Base-by-base conservation (phyloP, 2,888 invertebrate species). In the Lissonota sp. region DNA sequence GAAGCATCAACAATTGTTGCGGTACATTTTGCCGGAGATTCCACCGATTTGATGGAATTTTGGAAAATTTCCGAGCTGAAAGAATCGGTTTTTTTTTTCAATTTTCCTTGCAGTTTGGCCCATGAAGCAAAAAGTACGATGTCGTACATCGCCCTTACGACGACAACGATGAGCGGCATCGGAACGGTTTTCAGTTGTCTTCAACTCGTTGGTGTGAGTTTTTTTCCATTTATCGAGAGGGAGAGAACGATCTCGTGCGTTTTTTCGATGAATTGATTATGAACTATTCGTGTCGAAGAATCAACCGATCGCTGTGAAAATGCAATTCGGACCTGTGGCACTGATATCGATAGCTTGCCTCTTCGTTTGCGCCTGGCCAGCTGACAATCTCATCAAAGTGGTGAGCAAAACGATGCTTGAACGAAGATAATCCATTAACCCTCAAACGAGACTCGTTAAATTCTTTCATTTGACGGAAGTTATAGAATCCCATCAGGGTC, bases 121-220 rank as follows among this genome's bases (percentile, higher is more conserved):
- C 46, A 67, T 10, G 42, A 80, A 42, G 67, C 67, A 5, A 71
- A 55, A 46, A 44, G 62, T 12, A 67, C 75, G 26, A 80, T 80
- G 80, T 7, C 71, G 2, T 80, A 72, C 66, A 80, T 80, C 14
- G 80, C 80, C 42, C 26, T 80, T 16, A 80, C 75, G 40, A 80
- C 75, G 0, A 76, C 67, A 0, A 42, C 71, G 10, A 76, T 42
- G 49, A 76, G 67, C 12, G 80, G 76, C 1, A 71, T 80, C 4
- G 67, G 71, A 55, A 76, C 72, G 2, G 42, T 88, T 42, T 83
- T 87, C 5, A 79, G 82, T 39, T 86, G 85, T 62, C 84, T 86
- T 60, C 69, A 79, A 62, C 79, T 83, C 6, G 62, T 72, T 6
- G 71, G 80, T 49, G 80, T 83, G 63, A 82, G 76, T 69, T 7